Conservation (phyloP, 2,113 vertebrate genomes). For the Pandion haliaetus region DNA sequence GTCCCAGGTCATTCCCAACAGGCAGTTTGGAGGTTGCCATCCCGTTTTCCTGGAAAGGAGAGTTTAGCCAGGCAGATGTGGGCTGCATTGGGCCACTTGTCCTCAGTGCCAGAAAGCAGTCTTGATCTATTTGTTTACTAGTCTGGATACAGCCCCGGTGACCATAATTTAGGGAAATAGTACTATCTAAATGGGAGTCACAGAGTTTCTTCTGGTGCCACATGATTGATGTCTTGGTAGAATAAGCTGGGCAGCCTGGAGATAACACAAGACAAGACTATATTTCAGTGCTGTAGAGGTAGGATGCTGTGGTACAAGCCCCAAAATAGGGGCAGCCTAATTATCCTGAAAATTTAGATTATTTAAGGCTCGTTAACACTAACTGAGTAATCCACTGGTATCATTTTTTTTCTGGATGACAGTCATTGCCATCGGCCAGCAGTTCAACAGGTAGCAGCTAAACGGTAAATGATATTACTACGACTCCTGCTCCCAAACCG, state of each 20-base stretch:
- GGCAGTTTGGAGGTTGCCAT: background rate
- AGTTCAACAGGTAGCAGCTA: background rate
- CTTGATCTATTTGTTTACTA: background rate
- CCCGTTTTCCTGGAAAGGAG: background rate
- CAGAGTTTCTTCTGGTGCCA: background rate
- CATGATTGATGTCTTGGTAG: background rate
- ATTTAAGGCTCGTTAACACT: background rate
- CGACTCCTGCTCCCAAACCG: background rate
- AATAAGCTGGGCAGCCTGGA: background rate
- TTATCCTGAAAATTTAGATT: background rate
- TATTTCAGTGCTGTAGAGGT: background rate
- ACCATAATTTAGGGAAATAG: background rate
- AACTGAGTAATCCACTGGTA: background rate
- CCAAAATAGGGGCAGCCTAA: background rate
- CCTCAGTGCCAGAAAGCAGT: background rate
- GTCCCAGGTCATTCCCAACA: background rate
- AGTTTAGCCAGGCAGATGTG: background rate
- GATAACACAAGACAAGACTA: background rate
- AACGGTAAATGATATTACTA: background rate
- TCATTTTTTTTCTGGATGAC: background rate
- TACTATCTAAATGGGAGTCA: background rate
- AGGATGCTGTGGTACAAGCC: background rate
- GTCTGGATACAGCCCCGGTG: background rate
- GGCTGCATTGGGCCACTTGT: background rate
- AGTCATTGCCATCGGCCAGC: background rate